These are phyloP conservation scores for Allolobophora icterica DNA, from an alignment of 2,888 invertebrate species.

Conservation along the genomic window DNA sequence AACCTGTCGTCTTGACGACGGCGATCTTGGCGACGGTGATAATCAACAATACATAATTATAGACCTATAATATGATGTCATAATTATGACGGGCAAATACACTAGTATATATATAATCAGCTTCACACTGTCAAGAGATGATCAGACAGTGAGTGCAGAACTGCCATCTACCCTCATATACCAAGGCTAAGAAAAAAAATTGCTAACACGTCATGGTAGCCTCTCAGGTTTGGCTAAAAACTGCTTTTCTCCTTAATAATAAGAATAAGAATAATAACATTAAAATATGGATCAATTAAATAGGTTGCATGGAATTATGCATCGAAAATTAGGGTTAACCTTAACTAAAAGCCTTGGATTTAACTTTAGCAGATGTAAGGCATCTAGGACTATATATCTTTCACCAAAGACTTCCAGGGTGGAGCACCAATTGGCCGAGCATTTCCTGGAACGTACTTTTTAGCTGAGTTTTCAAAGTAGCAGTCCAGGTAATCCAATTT, in stretches of 20 bases:
- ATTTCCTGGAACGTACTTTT: background rate
- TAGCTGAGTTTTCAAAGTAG: background rate
- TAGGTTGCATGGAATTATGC: background rate
- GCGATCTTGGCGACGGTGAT: too few relatives aligned
- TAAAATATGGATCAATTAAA: background rate
- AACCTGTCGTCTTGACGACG: too few relatives aligned
- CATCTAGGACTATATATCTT: background rate
- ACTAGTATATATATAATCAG: too few relatives aligned
- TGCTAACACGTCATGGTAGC: background rate
- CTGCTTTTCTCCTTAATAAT: background rate
- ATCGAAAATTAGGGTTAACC: background rate
- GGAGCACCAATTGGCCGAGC: background rate
- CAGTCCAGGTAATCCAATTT: conserved; percentile 7
- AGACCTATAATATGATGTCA: too few relatives aligned
- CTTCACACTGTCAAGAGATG: background rate
- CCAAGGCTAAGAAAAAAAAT: background rate
- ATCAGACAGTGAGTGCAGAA: too few relatives aligned
- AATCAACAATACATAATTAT: too few relatives aligned
- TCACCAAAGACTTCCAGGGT: background rate
- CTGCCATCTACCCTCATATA: too few relatives aligned
- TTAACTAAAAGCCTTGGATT: background rate
- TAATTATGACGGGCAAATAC: too few relatives aligned
- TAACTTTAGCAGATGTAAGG: background rate
- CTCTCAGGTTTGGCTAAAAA: background rate
- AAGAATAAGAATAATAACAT: background rate